A percentile compares a stretch with the other conserved stretches of the same genome.
Evolutionary conservation across 1,140 invertebrate genomes (phyloP).

Genomic region (Pteromalus puparum): DNA sequence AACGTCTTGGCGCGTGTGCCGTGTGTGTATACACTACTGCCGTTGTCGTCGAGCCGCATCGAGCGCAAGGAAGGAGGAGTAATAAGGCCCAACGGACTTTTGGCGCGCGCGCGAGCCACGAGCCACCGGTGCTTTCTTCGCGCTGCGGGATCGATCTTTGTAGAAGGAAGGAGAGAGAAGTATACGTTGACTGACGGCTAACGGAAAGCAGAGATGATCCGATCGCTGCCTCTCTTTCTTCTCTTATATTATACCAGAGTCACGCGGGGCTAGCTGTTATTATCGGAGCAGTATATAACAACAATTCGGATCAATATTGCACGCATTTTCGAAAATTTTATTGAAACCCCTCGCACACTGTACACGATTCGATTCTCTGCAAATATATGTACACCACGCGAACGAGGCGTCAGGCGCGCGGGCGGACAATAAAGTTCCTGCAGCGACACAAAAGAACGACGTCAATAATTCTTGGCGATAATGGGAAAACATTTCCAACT

Average conservation of each 20-base stretch:
- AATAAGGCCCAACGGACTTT: slow-evolving; percentile 59
- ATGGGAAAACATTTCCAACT: slow-evolving; percentile 46
- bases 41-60: background rate
- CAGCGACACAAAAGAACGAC: slow-evolving; percentile 34
- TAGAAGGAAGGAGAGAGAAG: slow-evolving; percentile 37
- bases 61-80: slow-evolving; percentile 50
- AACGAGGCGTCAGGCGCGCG: slow-evolving; percentile 20
- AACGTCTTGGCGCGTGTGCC: slow-evolving; percentile 50
- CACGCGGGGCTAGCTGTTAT: too few relatives aligned
- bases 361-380: background rate
- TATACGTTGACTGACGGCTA: slow-evolving; percentile 43
- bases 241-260: too few relatives aligned
- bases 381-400: background rate
- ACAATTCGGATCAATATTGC: too few relatives aligned
- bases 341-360: background rate
- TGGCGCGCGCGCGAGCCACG: slow-evolving; percentile 6
- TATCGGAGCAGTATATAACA: too few relatives aligned
- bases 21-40: slow-evolving; percentile 49
- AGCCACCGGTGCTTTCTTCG: slow-evolving; percentile 9
- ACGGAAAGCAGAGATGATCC: slow-evolving; percentile 8
- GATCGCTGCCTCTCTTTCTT: too few relatives aligned
- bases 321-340: background rate
- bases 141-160: slow-evolving; percentile 12
- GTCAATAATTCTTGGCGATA: slow-evolving; percentile 52
- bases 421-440: slow-evolving; percentile 22